A percentile compares a stretch with the other conserved stretches of the same genome.
Evolutionary conservation across 2,797 vertebrate genomes (phyloP).

Genomic region (Sparus aurata): DNA sequence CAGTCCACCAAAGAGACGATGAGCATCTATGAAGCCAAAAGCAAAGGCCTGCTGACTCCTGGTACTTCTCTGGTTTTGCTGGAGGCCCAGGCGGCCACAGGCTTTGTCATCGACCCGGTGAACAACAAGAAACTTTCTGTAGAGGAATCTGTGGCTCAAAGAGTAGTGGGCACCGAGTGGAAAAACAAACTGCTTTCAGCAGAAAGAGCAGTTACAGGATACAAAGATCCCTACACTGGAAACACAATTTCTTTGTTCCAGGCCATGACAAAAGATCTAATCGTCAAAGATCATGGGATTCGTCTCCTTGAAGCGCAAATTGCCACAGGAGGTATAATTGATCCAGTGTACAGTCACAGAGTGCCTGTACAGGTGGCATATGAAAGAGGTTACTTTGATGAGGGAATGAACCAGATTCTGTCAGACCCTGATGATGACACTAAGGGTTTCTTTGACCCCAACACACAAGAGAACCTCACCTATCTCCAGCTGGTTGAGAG

Average conservation of each 20-base stretch:
- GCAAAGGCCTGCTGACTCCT: conserved; percentile 72
- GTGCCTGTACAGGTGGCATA: conserved; percentile 78
- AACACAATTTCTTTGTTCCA: conserved; percentile 84
- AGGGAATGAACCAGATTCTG: conserved; percentile 85
- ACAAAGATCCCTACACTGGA: conserved; percentile 81
- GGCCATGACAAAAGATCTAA: conserved; percentile 73
- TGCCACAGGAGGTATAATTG: conserved; percentile 81
- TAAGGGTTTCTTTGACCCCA: conserved; percentile 91
- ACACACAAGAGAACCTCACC: conserved; percentile 90
- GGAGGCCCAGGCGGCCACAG: conserved; percentile 73
- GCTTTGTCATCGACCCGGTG: conserved; percentile 70
- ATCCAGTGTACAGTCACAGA: conserved; percentile 68
- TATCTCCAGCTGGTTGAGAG: conserved; percentile 88
- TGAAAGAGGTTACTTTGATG: conserved; percentile 78
- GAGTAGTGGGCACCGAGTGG: conserved; percentile 63
- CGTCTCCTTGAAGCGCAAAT: conserved; percentile 83
- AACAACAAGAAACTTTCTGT: conserved; percentile 70
- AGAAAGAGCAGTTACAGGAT: conserved; percentile 79
- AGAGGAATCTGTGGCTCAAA: conserved; percentile 64
- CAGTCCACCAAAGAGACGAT: conserved; percentile 79
- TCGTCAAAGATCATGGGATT: conserved; percentile 78
- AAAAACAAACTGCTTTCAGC: conserved; percentile 74
- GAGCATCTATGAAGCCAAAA: conserved; percentile 79
- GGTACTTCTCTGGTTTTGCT: conserved; percentile 75
- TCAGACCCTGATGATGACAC: conserved; percentile 86